Evolutionary conservation across 2,888 invertebrate genomes (phyloP).

Genomic region (Cosmorhoe ocellata): DNA sequence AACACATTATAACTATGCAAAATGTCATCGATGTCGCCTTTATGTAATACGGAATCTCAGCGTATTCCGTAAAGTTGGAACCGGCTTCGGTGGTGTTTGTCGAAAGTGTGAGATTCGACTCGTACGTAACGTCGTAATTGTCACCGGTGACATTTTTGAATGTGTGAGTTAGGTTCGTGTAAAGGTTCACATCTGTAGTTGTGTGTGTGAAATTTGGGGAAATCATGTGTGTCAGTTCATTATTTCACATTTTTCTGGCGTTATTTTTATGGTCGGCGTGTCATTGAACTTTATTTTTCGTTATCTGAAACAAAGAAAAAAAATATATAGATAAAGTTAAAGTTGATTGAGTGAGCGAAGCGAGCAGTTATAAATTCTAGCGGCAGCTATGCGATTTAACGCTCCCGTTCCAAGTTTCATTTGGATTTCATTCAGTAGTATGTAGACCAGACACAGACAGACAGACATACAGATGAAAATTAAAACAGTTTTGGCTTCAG

Average conservation of each 20-base stretch:
- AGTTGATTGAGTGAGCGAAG: too few species aligned
- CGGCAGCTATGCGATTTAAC: too few species aligned
- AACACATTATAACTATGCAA: slow-evolving; percentile 93
- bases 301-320: slow-evolving; percentile 48
- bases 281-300: slow-evolving; percentile 27
- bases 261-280: slow-evolving; percentile 28
- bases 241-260: slow-evolving; percentile 60
- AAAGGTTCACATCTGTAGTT: slow-evolving; percentile 51
- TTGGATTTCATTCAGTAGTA: too few species aligned
- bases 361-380: too few species aligned
- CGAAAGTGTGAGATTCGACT: slow-evolving; percentile 31
- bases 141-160: slow-evolving; percentile 39
- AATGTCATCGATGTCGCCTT: slow-evolving; percentile 93
- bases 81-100: slow-evolving; percentile 38
- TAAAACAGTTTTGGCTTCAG: too few species aligned
- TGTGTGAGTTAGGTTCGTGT: slow-evolving; percentile 41
- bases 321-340: not conserved
- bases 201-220: slow-evolving; percentile 69
- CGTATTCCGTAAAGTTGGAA: slow-evolving; percentile 70
- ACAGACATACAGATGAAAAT: too few species aligned
- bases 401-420: too few species aligned
- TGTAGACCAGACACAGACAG: too few species aligned
- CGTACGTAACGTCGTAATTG: slow-evolving; percentile 34
- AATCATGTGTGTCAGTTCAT: slow-evolving; percentile 71
- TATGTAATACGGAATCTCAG: slow-evolving; percentile 91